Conservation (phyloP, 2,888 invertebrate species). For the Glaucopsyche alexis region DNA sequence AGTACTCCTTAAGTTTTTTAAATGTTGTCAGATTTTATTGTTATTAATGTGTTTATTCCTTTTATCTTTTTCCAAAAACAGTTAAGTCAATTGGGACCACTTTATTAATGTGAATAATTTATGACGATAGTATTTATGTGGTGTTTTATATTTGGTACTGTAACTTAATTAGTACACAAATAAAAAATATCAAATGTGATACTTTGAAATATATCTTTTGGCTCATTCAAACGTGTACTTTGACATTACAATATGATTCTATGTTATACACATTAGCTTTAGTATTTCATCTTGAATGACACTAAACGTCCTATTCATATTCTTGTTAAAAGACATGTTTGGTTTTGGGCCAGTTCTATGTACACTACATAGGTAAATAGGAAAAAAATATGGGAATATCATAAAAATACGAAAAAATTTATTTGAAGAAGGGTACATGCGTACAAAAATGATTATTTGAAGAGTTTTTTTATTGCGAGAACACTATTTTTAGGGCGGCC, state of each 20-base stretch:
- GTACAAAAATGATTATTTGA: too few relatives aligned
- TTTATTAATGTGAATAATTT: constrained; percentile 13
- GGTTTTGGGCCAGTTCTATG: too few relatives aligned
- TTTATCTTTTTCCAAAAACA: constrained; percentile 13
- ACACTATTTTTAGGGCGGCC: too few relatives aligned
- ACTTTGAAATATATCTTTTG: too few relatives aligned
- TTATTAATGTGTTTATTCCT: constrained; percentile 14
- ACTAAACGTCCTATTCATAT: neutral
- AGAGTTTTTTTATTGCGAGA: too few relatives aligned
- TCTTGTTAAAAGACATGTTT: neutral
- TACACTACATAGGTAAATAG: too few relatives aligned
- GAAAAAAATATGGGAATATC: too few relatives aligned
- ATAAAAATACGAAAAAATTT: too few relatives aligned
- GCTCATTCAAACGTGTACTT: too few relatives aligned
- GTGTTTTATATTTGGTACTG: neutral
- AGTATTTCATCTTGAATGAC: neutral
- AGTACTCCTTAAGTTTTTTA: constrained; percentile 16
- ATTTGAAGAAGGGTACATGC: too few relatives aligned
- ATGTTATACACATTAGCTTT: too few relatives aligned
- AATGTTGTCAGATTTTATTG: constrained; percentile 9
- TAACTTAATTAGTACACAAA: neutral
- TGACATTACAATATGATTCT: too few relatives aligned
- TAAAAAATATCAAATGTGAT: neutral
- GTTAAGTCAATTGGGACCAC: constrained; percentile 24
- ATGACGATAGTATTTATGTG: neutral